phyloP scores from a whole-genome alignment of 2,113 vertebrate species.

The Ploceus nigricollis region DNA sequence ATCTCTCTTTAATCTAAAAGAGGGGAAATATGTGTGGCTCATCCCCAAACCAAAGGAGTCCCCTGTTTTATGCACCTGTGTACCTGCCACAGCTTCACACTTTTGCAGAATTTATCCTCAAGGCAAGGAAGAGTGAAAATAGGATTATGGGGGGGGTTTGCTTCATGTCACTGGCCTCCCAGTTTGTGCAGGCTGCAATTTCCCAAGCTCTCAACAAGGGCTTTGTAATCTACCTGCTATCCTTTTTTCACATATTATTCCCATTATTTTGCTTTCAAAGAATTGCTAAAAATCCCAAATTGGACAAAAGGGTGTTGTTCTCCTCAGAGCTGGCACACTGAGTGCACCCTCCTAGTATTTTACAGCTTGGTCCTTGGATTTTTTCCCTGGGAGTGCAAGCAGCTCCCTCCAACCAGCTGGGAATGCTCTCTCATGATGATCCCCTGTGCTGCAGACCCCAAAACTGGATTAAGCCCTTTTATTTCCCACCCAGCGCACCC shows the following conservation, averaged over 20 bases:
- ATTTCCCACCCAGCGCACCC: not conserved
- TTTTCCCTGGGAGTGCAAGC: not conserved
- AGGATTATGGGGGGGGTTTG: not conserved
- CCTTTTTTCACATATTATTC: accelerated
- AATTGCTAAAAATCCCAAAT: not conserved
- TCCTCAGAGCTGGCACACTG: not conserved
- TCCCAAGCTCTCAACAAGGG: accelerated
- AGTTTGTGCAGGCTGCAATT: not conserved
- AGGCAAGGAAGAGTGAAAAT: not conserved
- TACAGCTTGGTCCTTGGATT: not conserved
- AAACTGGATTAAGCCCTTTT: not conserved
- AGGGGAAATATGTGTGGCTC: accelerated
- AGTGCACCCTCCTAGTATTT: not conserved
- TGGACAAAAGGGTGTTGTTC: not conserved
- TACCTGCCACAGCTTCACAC: not conserved
- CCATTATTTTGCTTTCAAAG: not conserved
- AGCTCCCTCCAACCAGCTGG: not conserved
- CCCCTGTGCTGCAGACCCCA: not conserved
- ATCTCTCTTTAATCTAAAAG: not conserved
- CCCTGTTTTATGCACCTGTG: not conserved
- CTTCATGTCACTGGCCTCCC: not conserved
- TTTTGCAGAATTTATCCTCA: not conserved
- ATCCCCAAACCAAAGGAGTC: not conserved
- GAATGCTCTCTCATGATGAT: not conserved
- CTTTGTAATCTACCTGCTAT: not conserved